Evolutionary conservation across 2,797 vertebrate genomes (phyloP).

Genomic region (Sebastes cheni): DNA sequence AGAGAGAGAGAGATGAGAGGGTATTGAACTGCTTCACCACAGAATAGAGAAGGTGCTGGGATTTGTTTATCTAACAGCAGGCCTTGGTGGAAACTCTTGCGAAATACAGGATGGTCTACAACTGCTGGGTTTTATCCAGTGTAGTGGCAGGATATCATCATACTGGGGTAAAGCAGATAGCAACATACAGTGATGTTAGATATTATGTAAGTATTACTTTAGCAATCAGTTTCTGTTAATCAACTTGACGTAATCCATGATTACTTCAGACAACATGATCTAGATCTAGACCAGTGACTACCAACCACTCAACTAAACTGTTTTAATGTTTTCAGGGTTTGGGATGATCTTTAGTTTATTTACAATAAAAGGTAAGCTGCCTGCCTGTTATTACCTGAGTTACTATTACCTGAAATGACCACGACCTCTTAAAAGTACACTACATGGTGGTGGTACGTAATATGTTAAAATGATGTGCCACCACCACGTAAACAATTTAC

Average conservation of each 20-base stretch:
- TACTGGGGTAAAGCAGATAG: not conserved
- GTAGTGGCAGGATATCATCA: not conserved
- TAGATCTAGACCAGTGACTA: not conserved
- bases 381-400: not conserved
- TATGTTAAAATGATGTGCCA: too few relatives aligned
- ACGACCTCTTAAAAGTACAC: not conserved
- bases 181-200: not conserved
- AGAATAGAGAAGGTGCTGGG: constrained; percentile 28
- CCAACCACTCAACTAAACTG: not conserved
- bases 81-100: not conserved
- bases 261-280: not conserved
- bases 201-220: not conserved
- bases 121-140: constrained; percentile 6
- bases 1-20: constrained; percentile 29
- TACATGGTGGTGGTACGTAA: not conserved
- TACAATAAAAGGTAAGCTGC: not conserved
- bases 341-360: not conserved
- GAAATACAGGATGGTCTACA: not conserved
- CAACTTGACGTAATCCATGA: not conserved
- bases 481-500: too few relatives aligned
- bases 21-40: constrained; percentile 50
- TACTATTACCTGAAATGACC: not conserved
- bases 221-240: not conserved
- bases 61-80: constrained; percentile 40
- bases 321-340: not conserved